These are phyloP conservation scores for Arnoldichthys spilopterus DNA, from an alignment of 2,797 vertebrate species.

Conservation along the genomic window DNA sequence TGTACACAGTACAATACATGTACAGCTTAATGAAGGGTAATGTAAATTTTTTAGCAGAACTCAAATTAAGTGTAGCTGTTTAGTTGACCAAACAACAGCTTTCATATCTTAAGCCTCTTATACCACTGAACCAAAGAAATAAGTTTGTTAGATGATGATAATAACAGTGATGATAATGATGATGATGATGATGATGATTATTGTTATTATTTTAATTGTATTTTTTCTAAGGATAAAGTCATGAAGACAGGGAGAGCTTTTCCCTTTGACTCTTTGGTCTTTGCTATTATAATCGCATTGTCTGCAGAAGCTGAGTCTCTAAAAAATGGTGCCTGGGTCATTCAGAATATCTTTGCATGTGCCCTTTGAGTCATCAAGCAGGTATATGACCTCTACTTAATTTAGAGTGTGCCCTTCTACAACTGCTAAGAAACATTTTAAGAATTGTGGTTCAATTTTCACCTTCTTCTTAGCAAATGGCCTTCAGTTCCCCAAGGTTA, in stretches of 20 bases:
- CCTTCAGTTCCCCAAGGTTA: too few species aligned
- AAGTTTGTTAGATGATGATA: too few species aligned
- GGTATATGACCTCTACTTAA: neutral
- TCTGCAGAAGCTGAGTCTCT: neutral
- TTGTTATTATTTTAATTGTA: too few species aligned
- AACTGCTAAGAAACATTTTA: too few species aligned
- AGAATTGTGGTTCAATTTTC: too few species aligned
- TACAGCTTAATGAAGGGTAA: too few species aligned
- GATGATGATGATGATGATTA: too few species aligned
- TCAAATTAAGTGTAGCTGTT: neutral
- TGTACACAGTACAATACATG: too few species aligned
- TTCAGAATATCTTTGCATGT: neutral
- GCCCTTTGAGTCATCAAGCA: neutral
- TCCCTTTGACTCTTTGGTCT: neutral
- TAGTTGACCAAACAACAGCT: neutral
- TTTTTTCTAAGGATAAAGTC: neutral
- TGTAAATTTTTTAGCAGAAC: neutral
- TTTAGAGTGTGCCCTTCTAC: too few species aligned
- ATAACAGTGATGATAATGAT: too few species aligned
- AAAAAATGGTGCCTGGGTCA: neutral
- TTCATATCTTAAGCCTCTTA: neutral
- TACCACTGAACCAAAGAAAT: neutral
- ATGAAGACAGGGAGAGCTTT: neutral
- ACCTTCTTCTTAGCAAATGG: too few species aligned
- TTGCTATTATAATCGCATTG: neutral